Evolutionary conservation across 2,113 vertebrate genomes (phyloP), one percentile per base, ranked within the genome.

Genomic region (Dermatemys mawii): DNA sequence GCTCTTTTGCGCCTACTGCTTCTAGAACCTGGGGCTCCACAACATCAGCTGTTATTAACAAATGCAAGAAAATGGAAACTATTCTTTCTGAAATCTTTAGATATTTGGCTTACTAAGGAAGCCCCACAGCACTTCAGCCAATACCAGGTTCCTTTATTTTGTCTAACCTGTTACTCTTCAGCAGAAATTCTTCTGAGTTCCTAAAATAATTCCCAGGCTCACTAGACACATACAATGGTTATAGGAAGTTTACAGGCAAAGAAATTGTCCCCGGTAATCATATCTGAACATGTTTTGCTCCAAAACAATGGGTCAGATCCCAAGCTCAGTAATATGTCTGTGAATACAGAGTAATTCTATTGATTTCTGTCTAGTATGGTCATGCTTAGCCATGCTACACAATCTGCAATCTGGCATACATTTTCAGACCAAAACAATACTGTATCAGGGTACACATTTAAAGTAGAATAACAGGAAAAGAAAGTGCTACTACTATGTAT

Each of bases 21-120:
- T 87, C 51, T 32, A 5, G 90, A 94, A 91, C 96, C 91, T 89
- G 87, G 55, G 90, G 79, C 94, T 84, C 50, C 46, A 92, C 60
- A 88, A 91, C 54, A 29, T 32, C 26, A 16, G 41, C 41, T 21
- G 14, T 46, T 19, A 83, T 78, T 96, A 95, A 91, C 57, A 88
- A 93, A 83, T 46, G 13, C 49, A 80, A 83, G 44, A 87, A 89
- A 83, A 4, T 0, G 0, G 51, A 81, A 55, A 38, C 44, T 53
- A 83, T 1, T 93, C 75, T 81, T 51, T 46, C 70, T 9, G 80
- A 67, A 41, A 48, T 81, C 90, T 94, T 85, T 14, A 78, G 19
- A 3, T 49, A 63, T 21, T 84, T 63, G 21, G 80, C 46, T 55
- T 55, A 67, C 8, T 0, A 24, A 86, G 50, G 70, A 46, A 35